Evolutionary conservation across 2,797 vertebrate species (phyloP).

Genomic region (Chloroceryle amazona): DNA sequence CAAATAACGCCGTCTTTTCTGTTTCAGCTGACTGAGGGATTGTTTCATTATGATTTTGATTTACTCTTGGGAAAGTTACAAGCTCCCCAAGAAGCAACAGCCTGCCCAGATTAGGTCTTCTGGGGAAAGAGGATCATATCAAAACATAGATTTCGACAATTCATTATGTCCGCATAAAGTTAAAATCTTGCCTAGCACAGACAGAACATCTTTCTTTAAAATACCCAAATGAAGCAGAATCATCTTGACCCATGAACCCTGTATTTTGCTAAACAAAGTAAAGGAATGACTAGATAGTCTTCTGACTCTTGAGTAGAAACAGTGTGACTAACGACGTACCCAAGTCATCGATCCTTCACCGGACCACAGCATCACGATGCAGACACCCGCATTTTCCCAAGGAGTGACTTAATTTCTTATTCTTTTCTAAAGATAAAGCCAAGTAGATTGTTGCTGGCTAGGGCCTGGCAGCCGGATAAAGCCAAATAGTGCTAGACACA

Average conservation of each 20-base stretch:
- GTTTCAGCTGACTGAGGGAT: neutral
- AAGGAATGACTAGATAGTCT: neutral
- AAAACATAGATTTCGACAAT: neutral
- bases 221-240: neutral
- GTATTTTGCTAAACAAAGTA: neutral
- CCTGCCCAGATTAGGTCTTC: neutral
- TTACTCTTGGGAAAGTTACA: constrained; percentile 25
- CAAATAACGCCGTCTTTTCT: neutral
- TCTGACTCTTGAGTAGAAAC: neutral
- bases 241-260: neutral
- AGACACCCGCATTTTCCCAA: neutral
- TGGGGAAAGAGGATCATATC: neutral
- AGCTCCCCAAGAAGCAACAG: neutral
- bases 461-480: no score
- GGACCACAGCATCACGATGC: neutral
- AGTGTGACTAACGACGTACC: neutral
- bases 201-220: neutral
- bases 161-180: neutral
- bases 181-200: neutral
- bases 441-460: no score
- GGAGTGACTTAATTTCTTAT: neutral
- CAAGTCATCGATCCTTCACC: neutral
- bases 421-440: neutral
- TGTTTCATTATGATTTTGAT: neutral
- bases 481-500: neutral